Evolutionary conservation across 2,113 vertebrate species (phyloP).

Genomic region (Percopsis transmontana): DNA sequence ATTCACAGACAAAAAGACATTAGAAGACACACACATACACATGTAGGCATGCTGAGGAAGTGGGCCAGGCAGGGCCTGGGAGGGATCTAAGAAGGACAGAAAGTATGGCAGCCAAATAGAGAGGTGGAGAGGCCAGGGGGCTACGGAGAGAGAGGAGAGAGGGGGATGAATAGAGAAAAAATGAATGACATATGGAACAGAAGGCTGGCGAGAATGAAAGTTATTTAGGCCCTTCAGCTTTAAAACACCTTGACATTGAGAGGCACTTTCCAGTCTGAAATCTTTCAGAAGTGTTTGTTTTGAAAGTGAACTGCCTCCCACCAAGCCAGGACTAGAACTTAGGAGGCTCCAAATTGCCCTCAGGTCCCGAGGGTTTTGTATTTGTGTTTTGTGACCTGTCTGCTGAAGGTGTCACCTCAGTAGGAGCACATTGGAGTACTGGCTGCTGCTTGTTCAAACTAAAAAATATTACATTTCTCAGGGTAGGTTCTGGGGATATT

Average conservation of each 20-base stretch:
- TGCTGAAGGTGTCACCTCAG: no score
- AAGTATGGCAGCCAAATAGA: slow-evolving; percentile 48
- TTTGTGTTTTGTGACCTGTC: no score
- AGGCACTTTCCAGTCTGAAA: neutral
- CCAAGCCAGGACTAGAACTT: no score
- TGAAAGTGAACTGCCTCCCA: neutral
- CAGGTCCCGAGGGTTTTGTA: no score
- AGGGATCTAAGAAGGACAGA: slow-evolving; percentile 52
- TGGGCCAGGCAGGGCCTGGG: slow-evolving; percentile 53
- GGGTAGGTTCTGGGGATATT: no score
- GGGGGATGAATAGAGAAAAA: slow-evolving; percentile 2
- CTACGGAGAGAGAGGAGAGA: slow-evolving; percentile 16
- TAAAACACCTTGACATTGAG: slow-evolving; percentile 23
- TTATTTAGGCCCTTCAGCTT: slow-evolving; percentile 17
- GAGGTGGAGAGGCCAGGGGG: slow-evolving; percentile 43
- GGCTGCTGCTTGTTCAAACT: no score
- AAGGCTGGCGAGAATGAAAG: slow-evolving; percentile 7
- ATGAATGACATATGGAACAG: slow-evolving; percentile 1
- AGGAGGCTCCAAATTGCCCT: no score
- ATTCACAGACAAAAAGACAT: no score
- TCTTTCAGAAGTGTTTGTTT: slow-evolving; percentile 4
- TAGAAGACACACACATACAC: neutral
- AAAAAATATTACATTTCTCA: no score
- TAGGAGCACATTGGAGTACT: no score
- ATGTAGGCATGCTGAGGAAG: slow-evolving; percentile 25